phyloP scores from a whole-genome alignment of 2,888 invertebrate species.

The Troides oblongomaculatus region DNA sequence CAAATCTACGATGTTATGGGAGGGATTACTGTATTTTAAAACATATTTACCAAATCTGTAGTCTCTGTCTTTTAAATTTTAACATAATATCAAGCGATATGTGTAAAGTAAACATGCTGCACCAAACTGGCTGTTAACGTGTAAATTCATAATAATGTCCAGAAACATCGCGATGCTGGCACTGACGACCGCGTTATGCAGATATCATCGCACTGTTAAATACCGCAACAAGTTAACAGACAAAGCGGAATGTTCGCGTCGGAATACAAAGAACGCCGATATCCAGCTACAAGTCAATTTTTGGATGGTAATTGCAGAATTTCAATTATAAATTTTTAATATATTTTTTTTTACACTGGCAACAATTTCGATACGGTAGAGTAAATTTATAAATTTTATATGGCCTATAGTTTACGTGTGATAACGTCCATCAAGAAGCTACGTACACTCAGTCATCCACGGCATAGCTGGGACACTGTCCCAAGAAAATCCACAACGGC shows the following conservation, averaged over 20 bases:
- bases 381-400: not conserved
- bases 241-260: constrained; percentile 47
- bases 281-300: constrained; percentile 14
- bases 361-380: not conserved
- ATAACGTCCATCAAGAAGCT: too few relatives aligned
- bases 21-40: too few relatives aligned
- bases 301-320: constrained; percentile 16
- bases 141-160: constrained; percentile 68
- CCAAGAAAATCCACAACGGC: too few relatives aligned
- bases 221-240: constrained; percentile 75
- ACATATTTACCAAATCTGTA: too few relatives aligned
- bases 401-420: too few relatives aligned
- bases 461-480: too few relatives aligned
- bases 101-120: constrained; percentile 50
- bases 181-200: constrained; percentile 72
- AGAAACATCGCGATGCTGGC: constrained; percentile 57
- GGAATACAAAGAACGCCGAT: constrained; percentile 27
- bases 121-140: constrained; percentile 60
- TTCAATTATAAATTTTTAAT: not conserved
- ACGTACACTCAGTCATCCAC: too few relatives aligned
- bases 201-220: constrained; percentile 69
- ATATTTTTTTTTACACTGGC: not conserved
- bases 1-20: too few relatives aligned
- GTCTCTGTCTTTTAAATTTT: not conserved
- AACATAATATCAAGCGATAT: not conserved